These are phyloP conservation scores for Dunckerocampus dactyliophorus DNA, from an alignment of 2,113 vertebrate genomes.

Conservation along the genomic window DNA sequence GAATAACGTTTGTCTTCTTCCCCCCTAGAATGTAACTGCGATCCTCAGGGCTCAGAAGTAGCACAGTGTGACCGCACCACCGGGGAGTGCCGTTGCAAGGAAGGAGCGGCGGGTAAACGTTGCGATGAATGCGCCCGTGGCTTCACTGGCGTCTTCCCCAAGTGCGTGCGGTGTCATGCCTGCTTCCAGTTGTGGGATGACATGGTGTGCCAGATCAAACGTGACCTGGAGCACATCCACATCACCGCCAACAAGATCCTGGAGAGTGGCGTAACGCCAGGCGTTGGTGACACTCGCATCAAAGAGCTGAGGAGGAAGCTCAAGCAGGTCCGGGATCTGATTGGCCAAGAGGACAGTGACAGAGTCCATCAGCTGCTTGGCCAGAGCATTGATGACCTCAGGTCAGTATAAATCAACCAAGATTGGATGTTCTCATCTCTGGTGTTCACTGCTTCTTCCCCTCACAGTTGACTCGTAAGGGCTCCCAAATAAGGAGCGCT, in stretches of 20 bases:
- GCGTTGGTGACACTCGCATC: slow-evolving; percentile 58
- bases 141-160: slow-evolving; percentile 77
- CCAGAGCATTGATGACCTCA: slow-evolving; percentile 71
- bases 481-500: too few species aligned
- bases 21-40: slow-evolving; percentile 77
- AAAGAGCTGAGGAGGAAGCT: slow-evolving; percentile 72
- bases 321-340: slow-evolving; percentile 56
- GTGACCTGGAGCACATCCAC: slow-evolving; percentile 60
- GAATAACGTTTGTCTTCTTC: background rate
- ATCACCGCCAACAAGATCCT: slow-evolving; percentile 49
- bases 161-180: slow-evolving; percentile 74
- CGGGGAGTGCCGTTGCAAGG: slow-evolving; percentile 73
- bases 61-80: slow-evolving; percentile 74
- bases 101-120: slow-evolving; percentile 61
- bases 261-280: slow-evolving; percentile 49
- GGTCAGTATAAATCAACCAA: slow-evolving; percentile 44
- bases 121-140: slow-evolving; percentile 77
- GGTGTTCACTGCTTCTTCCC: too few species aligned
- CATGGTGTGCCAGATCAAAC: slow-evolving; percentile 56
- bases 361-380: slow-evolving; percentile 58
- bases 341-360: slow-evolving; percentile 43
- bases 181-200: slow-evolving; percentile 84
- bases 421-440: too few species aligned
- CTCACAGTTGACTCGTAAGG: too few species aligned
- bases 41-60: slow-evolving; percentile 67